Evolutionary conservation across 2,797 vertebrate genomes (phyloP), one percentile per base, ranked within the genome.

Genomic region (Petrocephalus sullivani): DNA sequence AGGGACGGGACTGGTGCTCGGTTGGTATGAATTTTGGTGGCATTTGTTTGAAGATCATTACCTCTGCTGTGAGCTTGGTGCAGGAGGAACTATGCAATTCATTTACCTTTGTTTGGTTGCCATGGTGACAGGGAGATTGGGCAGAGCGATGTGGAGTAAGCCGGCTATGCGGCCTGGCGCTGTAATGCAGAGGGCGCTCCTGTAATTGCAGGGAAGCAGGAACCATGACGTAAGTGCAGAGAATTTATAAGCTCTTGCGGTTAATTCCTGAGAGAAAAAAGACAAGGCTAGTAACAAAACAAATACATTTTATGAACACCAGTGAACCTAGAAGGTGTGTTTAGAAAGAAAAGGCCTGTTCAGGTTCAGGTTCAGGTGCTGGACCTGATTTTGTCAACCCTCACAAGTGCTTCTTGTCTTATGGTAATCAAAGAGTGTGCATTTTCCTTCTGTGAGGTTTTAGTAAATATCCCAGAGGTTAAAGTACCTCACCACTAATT

Each of bases 31-130:
- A 75, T 41, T 75, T 14, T 75, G 23, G 67, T 41, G 33, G 33
- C 7, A 7, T 41, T 28, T 71, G 5, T 41, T 84, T 19, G 10
- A 85, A 19, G 4, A n/a, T 61, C 2, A 51, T 49, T n/a, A 19
- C 9, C n/a, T 54, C 10, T 58, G 53, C 56, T 87, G 23, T 14
- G 41, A 83, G 53, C 41, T 88, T 28, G 85, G 67, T 67, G 56
- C 28, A 58, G 46, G 49, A 88, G 88, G 67, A 33, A 49, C 64
- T 78, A 46, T 58, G 53, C 21, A 86, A 88, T 67, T 12, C 28
- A 67, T 67, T 21, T 33, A 33, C 8, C 87, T 89, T 82, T 87
- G 64, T 81, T 89, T 67, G 56, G 88, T 90, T 89, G 37, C 89
- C 78, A 89, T 89, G 67, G 89, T 33, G 88, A 89, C 87, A n/a